phyloP scores from a whole-genome alignment of 2,113 vertebrate species.

The Zingel zingel region DNA sequence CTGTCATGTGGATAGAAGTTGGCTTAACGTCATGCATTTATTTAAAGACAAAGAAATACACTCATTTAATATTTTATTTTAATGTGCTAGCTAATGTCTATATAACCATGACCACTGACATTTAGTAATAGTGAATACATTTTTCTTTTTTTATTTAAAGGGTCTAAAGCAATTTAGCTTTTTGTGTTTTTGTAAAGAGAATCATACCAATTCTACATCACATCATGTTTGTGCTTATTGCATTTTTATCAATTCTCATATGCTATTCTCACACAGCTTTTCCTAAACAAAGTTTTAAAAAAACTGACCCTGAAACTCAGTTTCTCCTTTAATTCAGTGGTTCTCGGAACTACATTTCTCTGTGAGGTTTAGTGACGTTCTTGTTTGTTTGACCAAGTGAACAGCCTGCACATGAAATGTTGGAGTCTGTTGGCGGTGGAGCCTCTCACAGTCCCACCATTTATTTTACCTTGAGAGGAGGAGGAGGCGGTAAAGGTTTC shows the following conservation, averaged over 20 bases:
- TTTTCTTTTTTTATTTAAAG: neutral
- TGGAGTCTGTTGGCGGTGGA: neutral
- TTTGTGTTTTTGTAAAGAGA: neutral
- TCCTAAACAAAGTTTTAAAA: neutral
- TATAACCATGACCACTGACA: neutral
- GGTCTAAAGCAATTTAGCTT: neutral
- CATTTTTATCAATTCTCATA: neutral
- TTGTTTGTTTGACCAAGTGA: conserved; percentile 7
- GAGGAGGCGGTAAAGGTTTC: conserved; percentile 25
- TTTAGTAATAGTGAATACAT: neutral
- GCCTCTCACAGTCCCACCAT: conserved; percentile 7
- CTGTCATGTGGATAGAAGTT: neutral
- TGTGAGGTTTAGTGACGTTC: neutral
- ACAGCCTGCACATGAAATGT: neutral
- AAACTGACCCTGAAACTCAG: neutral
- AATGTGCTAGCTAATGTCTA: neutral
- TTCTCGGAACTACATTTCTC: neutral
- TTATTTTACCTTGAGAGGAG: neutral
- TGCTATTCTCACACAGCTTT: too few relatives aligned
- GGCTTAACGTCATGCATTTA: neutral
- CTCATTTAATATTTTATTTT: neutral
- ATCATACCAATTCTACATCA: neutral
- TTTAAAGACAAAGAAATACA: conserved; percentile 9
- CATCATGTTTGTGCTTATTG: neutral
- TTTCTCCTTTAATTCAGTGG: neutral